phyloP scores from a whole-genome alignment of 2,888 invertebrate genomes.

The Periphyllus acericola region DNA sequence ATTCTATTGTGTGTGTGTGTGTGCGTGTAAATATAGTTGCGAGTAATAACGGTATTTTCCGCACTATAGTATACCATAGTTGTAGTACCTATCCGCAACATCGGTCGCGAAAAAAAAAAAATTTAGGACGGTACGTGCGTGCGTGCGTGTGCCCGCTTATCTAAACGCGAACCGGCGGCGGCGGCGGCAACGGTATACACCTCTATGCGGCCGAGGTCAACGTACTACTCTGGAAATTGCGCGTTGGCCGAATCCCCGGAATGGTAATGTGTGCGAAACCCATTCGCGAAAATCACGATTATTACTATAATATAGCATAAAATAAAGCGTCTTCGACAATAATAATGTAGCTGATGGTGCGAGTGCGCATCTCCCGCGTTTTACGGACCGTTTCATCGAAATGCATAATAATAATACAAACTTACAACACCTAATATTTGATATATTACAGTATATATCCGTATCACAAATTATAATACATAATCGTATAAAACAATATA shows the following conservation, averaged over 20 bases:
- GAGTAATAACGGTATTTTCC: too few relatives aligned
- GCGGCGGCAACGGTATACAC: background rate
- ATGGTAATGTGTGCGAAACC: background rate
- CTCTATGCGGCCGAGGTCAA: slow-evolving; percentile 45
- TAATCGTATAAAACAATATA: too few relatives aligned
- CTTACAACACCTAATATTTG: too few relatives aligned
- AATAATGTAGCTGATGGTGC: too few relatives aligned
- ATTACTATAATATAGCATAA: too few relatives aligned
- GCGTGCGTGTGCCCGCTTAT: background rate
- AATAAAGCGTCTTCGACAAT: too few relatives aligned
- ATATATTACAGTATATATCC: too few relatives aligned
- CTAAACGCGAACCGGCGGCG: slow-evolving; percentile 22
- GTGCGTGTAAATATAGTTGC: too few relatives aligned
- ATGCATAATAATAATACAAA: too few relatives aligned
- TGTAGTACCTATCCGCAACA: background rate
- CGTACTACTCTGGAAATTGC: slow-evolving; percentile 48
- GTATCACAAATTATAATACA: too few relatives aligned
- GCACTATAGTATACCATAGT: too few relatives aligned
- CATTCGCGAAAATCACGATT: slow-evolving; percentile 4
- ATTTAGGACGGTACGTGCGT: slow-evolving; percentile 20
- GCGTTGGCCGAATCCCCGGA: slow-evolving; percentile 15
- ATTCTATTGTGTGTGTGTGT: background rate
- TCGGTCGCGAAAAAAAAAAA: background rate
- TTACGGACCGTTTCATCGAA: background rate
- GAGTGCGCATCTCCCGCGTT: background rate